Conservation (phyloP, 2,888 invertebrate species). For the Desoria tigrina region DNA sequence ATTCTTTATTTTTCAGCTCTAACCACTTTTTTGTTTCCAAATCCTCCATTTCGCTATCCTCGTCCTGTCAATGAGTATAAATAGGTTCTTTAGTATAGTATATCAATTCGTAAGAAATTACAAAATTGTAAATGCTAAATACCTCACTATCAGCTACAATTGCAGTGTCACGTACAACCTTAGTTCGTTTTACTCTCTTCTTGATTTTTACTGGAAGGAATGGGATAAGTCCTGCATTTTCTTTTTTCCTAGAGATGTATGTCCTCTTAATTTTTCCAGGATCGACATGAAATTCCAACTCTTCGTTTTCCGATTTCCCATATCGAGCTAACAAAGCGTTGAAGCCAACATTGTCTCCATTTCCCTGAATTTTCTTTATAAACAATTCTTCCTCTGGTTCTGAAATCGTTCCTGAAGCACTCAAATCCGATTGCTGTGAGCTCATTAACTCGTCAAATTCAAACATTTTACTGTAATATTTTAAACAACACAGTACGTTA, state of each 20-base stretch:
- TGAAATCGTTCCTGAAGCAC: too few relatives aligned
- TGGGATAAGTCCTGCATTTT: background rate
- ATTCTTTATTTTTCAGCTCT: constrained; percentile 45
- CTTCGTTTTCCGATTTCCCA: constrained; percentile 25
- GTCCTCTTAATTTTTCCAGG: constrained; percentile 27
- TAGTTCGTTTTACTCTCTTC: too few relatives aligned
- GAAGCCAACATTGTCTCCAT: constrained; percentile 15
- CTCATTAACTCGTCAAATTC: too few relatives aligned
- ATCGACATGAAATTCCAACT: constrained; percentile 33
- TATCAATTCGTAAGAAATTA: background rate
- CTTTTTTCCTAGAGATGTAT: constrained; percentile 14
- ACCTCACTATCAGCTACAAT: too few relatives aligned
- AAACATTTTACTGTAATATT: too few relatives aligned
- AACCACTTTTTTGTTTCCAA: constrained; percentile 37
- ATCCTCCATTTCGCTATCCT: constrained; percentile 27
- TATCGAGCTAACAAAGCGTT: constrained; percentile 29
- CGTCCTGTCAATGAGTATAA: background rate
- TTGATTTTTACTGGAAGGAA: too few relatives aligned
- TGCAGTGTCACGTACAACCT: too few relatives aligned
- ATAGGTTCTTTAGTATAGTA: background rate
- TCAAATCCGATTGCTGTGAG: too few relatives aligned
- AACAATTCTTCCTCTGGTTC: too few relatives aligned
- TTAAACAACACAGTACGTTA: too few relatives aligned
- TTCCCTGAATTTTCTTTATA: too few relatives aligned
- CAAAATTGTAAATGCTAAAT: background rate